Conservation (phyloP, 2,113 vertebrate species). For the Sphaerodactylus townsendi region DNA sequence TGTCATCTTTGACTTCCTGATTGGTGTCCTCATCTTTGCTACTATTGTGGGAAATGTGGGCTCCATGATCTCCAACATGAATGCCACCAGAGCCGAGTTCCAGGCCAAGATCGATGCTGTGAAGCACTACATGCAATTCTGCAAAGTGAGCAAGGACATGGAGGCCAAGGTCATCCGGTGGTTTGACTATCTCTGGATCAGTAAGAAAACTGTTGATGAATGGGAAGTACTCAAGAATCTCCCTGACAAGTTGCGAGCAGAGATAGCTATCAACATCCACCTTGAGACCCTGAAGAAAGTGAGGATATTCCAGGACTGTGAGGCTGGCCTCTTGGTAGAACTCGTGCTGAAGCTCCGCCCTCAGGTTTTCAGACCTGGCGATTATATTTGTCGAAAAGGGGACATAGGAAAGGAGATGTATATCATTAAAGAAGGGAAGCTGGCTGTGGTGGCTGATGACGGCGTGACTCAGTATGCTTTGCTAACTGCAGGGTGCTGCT, state of each 20-base stretch:
- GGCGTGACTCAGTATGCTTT: slow-evolving; percentile 90
- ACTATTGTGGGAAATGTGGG: slow-evolving; percentile 97
- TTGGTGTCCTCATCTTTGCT: slow-evolving; percentile 95
- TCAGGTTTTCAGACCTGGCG: slow-evolving; percentile 95
- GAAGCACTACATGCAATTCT: slow-evolving; percentile 98
- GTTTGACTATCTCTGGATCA: slow-evolving; percentile 97
- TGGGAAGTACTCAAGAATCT: slow-evolving; percentile 92
- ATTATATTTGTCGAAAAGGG: slow-evolving; percentile 94
- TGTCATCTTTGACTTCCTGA: slow-evolving; percentile 94
- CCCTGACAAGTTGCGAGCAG: slow-evolving; percentile 91
- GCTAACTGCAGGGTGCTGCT: slow-evolving; percentile 90
- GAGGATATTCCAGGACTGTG: slow-evolving; percentile 94
- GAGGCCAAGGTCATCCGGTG: slow-evolving; percentile 95
- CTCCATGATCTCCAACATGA: slow-evolving; percentile 98
- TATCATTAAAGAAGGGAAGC: slow-evolving; percentile 94
- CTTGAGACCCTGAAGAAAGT: slow-evolving; percentile 95
- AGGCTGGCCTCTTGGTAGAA: slow-evolving; percentile 92
- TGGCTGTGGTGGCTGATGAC: slow-evolving; percentile 92
- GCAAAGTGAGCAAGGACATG: slow-evolving; percentile 90
- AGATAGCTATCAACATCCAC: slow-evolving; percentile 96
- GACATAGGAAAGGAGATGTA: slow-evolving; percentile 99
- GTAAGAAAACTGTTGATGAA: slow-evolving; percentile 92
- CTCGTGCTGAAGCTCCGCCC: slow-evolving; percentile 92
- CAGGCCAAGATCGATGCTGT: slow-evolving; percentile 91
- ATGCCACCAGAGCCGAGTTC: slow-evolving; percentile 92